phyloP scores from a whole-genome alignment of 2,113 vertebrate genomes.

The Heterotilapia buettikoferi region DNA sequence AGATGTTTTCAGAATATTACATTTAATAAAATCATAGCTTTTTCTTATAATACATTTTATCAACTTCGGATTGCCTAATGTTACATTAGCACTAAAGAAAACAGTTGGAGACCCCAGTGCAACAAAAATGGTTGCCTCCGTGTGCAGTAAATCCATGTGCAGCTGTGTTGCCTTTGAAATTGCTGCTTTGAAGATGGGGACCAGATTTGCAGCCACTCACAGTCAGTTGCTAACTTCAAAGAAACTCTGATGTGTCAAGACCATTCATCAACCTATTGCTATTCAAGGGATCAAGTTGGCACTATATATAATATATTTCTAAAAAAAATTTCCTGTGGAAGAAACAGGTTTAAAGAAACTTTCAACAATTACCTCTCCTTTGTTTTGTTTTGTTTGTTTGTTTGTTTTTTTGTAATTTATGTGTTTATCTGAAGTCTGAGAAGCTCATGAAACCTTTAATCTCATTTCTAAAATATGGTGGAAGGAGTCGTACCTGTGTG shows the following conservation, averaged over 20 bases:
- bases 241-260: neutral
- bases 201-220: neutral
- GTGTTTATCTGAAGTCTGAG: neutral
- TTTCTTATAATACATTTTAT: neutral
- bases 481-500: constrained; percentile 35
- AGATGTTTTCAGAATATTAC: neutral
- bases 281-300: neutral
- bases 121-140: neutral
- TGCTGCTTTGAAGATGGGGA: neutral
- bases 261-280: neutral
- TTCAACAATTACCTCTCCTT: neutral
- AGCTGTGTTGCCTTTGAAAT: neutral
- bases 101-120: neutral
- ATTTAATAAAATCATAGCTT: neutral
- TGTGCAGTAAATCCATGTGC: neutral
- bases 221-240: neutral
- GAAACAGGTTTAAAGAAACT: neutral
- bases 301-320: neutral
- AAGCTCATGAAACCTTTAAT: neutral
- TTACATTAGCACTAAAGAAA: neutral
- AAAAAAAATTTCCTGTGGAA: neutral
- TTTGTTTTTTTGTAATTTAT: neutral
- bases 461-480: neutral
- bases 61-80: neutral
- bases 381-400: neutral